Evolutionary conservation across 2,797 vertebrate species (phyloP).

Genomic region (Tapera naevia): DNA sequence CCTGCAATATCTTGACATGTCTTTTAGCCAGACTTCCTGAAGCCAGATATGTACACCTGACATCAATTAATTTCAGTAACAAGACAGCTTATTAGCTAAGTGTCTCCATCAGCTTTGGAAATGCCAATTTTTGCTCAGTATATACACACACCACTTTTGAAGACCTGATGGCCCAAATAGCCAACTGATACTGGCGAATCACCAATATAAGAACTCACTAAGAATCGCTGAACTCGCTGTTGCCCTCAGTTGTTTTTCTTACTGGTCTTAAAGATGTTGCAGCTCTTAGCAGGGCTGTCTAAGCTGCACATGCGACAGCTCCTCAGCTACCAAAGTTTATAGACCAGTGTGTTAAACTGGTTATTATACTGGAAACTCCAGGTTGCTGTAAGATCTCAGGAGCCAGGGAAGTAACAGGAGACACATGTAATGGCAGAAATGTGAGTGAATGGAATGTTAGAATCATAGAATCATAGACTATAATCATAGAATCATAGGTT

Average conservation of each 20-base stretch:
- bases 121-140: not conserved
- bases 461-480: too few relatives aligned
- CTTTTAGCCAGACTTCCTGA: not conserved
- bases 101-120: not conserved
- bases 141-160: not conserved
- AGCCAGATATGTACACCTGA: not conserved
- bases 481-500: too few relatives aligned
- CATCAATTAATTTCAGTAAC: not conserved
- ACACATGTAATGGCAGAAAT: not conserved
- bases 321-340: not conserved
- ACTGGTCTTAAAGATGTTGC: not conserved
- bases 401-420: not conserved
- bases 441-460: not conserved
- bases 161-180: not conserved
- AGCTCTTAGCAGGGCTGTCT: not conserved
- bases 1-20: not conserved
- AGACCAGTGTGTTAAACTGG: fast-evolving
- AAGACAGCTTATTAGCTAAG: not conserved
- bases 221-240: not conserved
- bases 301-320: not conserved
- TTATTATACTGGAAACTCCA: not conserved
- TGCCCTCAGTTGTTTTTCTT: not conserved
- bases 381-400: not conserved
- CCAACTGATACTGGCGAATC: not conserved
- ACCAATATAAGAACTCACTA: not conserved